These are phyloP conservation scores for Muscicapa adusta DNA, from an alignment of 2,113 vertebrate genomes.

Conservation along the genomic window DNA sequence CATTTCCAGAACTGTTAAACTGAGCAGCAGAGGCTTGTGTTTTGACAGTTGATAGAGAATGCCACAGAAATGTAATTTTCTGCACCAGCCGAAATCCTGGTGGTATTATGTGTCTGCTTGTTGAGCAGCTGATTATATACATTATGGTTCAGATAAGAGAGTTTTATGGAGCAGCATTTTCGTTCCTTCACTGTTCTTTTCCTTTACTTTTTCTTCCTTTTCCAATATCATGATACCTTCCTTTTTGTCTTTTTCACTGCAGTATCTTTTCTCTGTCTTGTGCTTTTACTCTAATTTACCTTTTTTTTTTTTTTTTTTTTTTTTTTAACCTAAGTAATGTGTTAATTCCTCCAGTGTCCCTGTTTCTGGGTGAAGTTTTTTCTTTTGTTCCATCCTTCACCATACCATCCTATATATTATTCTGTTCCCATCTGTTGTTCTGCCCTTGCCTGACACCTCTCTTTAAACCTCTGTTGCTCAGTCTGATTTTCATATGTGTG, in stretches of 20 bases:
- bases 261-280: background rate
- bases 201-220: background rate
- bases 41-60: background rate
- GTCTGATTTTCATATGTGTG: background rate
- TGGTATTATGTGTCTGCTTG: background rate
- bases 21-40: background rate
- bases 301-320: background rate
- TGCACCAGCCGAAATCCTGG: background rate
- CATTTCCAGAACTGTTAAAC: background rate
- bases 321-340: background rate
- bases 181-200: background rate
- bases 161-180: background rate
- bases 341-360: background rate
- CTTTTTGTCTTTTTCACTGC: background rate
- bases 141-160: background rate
- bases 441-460: background rate
- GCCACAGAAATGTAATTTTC: background rate
- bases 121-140: background rate
- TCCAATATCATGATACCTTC: background rate
- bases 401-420: background rate
- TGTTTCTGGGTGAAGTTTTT: background rate
- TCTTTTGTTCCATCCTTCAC: background rate
- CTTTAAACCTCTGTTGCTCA: background rate
- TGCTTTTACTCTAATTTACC: background rate
- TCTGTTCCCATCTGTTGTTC: background rate